Evolutionary conservation across 2,797 vertebrate genomes (phyloP).

Genomic region (Hydrolagus colliei): DNA sequence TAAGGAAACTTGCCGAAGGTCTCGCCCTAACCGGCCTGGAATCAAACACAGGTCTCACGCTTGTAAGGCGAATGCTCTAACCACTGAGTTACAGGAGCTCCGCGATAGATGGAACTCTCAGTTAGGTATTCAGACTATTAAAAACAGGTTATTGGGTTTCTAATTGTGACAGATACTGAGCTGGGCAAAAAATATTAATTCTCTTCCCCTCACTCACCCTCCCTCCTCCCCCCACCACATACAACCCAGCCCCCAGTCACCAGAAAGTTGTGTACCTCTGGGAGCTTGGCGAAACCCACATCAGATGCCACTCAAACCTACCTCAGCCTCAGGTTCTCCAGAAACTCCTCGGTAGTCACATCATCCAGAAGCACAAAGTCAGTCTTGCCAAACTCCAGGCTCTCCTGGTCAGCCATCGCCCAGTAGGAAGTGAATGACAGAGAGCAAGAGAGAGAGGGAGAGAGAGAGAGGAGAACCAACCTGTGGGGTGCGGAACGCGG

Average conservation of each 20-base stretch:
- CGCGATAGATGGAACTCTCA: too few relatives aligned
- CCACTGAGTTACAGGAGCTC: too few relatives aligned
- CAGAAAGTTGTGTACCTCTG: too few relatives aligned
- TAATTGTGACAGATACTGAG: not conserved
- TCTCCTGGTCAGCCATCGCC: constrained; percentile 78
- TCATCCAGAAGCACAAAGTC: constrained; percentile 88
- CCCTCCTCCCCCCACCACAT: not conserved
- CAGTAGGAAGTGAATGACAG: not conserved
- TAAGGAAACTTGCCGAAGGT: too few relatives aligned
- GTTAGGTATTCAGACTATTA: too few relatives aligned
- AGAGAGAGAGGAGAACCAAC: too few relatives aligned
- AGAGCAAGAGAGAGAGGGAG: not conserved
- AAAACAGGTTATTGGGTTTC: too few relatives aligned
- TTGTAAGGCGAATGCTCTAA: too few relatives aligned
- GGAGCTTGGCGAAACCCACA: not conserved
- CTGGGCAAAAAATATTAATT: not conserved
- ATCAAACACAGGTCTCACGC: too few relatives aligned
- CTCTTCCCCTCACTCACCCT: constrained; percentile 11
- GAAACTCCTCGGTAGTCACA: constrained; percentile 85
- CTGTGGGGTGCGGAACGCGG: too few relatives aligned
- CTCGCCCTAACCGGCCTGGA: too few relatives aligned
- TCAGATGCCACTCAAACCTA: constrained; percentile 43
- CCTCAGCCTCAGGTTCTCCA: constrained; percentile 83
- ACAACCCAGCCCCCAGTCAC: too few relatives aligned
- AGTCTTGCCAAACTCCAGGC: constrained; percentile 77